A percentile compares a stretch with the other conserved stretches of the same genome.
phyloP scores from a whole-genome alignment of 2,888 invertebrate genomes.

The Deladenus siricidicola region DNA sequence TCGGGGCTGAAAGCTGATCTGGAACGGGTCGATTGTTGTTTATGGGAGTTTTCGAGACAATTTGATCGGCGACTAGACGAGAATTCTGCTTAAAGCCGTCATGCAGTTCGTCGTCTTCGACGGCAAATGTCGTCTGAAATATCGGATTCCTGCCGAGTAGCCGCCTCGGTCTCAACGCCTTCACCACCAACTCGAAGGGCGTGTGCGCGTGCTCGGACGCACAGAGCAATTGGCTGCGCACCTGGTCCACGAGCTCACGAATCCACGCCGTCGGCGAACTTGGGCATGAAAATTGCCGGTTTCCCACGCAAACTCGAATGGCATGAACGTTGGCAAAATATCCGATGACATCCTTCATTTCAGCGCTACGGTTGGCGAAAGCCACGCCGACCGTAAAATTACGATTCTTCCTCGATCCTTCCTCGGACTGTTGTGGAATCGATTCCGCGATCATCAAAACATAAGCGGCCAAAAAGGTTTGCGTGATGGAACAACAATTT shows the following conservation, averaged over 20 bases:
- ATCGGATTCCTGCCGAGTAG: conserved; percentile 10
- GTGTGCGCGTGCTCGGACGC: conserved; percentile 10
- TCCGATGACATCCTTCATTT: conserved; percentile 29
- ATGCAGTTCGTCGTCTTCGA: background rate
- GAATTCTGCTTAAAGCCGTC: too few relatives aligned
- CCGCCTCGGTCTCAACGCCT: conserved; percentile 15
- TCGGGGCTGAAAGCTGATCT: too few relatives aligned
- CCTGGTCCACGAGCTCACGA: conserved; percentile 15
- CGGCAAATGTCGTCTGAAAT: conserved; percentile 24
- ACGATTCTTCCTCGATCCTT: background rate
- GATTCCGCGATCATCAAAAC: conserved; percentile 8
- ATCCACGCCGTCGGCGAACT: background rate
- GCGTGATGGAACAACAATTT: conserved; percentile 4
- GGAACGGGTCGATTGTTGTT: too few relatives aligned
- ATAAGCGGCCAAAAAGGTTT: conserved; percentile 18
- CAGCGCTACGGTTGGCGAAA: conserved; percentile 28
- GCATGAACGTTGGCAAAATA: conserved; percentile 36
- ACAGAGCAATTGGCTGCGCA: conserved; percentile 9
- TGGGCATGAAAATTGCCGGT: conserved; percentile 10
- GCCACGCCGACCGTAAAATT: conserved; percentile 27
- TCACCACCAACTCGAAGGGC: conserved; percentile 19
- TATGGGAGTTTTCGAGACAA: too few relatives aligned
- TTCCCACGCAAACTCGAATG: too few relatives aligned
- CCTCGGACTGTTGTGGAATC: too few relatives aligned
- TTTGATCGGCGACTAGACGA: too few relatives aligned